A percentile compares a stretch with the other conserved stretches of the same genome.
Evolutionary conservation across 2,113 vertebrate species (phyloP).

Genomic region (Crotalus viridis): DNA sequence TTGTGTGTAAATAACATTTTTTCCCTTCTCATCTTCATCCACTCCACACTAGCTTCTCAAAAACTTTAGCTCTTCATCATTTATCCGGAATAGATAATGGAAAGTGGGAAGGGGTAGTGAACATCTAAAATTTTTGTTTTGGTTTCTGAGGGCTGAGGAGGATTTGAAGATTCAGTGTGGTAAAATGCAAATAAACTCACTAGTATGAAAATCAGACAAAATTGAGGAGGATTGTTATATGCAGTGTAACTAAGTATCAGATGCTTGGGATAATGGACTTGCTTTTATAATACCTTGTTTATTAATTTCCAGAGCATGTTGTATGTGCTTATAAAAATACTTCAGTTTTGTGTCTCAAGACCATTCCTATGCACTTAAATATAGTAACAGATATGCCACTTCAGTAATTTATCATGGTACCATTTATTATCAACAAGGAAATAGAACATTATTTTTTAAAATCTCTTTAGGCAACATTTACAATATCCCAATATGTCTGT

Average conservation of each 20-base stretch:
- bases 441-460: constrained; percentile 40
- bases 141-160: not conserved
- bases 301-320: not conserved
- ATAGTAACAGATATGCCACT: not conserved
- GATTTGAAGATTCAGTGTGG: not conserved
- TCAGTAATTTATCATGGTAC: not conserved
- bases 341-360: not conserved
- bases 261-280: not conserved
- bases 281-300: not conserved
- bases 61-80: not conserved
- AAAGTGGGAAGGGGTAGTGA: not conserved
- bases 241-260: not conserved
- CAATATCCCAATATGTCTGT: constrained; percentile 96
- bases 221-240: not conserved
- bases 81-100: not conserved
- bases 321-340: not conserved
- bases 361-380: not conserved
- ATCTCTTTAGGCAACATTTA: constrained; percentile 85
- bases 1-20: not conserved
- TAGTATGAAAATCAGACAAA: not conserved
- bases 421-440: not conserved
- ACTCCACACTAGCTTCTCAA: not conserved
- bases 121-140: not conserved
- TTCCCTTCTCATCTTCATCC: not conserved
- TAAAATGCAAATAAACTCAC: not conserved